Base-by-base conservation (phyloP, 2,113 vertebrate species). In the Mustela nigripes region DNA sequence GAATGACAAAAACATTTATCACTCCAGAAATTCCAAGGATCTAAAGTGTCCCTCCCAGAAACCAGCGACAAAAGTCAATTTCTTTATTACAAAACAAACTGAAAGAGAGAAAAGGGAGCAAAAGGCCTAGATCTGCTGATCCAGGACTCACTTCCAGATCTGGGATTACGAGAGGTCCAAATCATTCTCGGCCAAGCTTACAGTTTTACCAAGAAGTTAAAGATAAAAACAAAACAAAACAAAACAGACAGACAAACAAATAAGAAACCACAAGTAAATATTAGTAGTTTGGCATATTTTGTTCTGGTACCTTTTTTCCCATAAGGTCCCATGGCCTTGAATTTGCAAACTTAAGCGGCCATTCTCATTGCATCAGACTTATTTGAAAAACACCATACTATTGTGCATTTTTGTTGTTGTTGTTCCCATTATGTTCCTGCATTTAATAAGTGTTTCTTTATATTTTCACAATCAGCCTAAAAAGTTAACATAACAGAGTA, bases 381-480 rank as follows among this genome's bases (percentile, higher is more conserved):
- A 78, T 42, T 60, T 74, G 12, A 85, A 42, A 42, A 80, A n/a
- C 21, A 71, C 7, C 31, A 1, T 24, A 7, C 63, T 83, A 58
- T 90, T 94, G 4, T 33, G 2, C 26, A 71, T 0, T 36, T 87
- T 86, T 79, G 8, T 62, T 26, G 60, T 60, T 60, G 58, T 60
- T 65, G 19, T 83, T 91, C 19, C 5, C 48, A 28, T 45, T 95
- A 56, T 84, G 36, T n/a, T 74, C n/a, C 89, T 28, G 89, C 4
- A 71, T 14, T 92, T 74, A 56, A 8, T 86, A 67, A 62, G 0
- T 71, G 19, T 48, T 87, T 90, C n/a, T 19, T n/a, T 73, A 45
- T 33, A 60, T 82, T 95, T 94, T 95, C 73, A 94, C 16, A 63
- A 42, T 91, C 24, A 60, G 10, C 36, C 0, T 95, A 94, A 82